Conservation (phyloP, 2,888 invertebrate species). For the Lymantria monacha region DNA sequence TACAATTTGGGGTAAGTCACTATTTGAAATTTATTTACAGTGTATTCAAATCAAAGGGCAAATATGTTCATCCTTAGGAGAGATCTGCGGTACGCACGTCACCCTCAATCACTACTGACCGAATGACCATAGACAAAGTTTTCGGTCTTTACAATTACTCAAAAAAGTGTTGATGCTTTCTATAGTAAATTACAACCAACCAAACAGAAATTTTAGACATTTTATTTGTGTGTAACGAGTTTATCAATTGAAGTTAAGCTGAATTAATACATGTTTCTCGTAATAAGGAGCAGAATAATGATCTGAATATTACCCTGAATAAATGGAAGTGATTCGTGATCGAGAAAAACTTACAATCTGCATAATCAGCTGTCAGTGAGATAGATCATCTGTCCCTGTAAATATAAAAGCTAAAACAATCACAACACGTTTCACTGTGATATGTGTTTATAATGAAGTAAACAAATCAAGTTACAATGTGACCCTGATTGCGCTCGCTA, state of each 20-base stretch:
- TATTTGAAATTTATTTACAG: no score
- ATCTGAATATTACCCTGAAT: conserved; percentile 60
- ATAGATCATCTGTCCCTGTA: conserved; percentile 82
- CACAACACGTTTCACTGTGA: conserved; percentile 67
- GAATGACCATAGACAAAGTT: conserved; percentile 65
- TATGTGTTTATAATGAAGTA: conserved; percentile 66
- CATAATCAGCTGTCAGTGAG: conserved; percentile 83
- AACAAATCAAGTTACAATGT: conserved; percentile 65
- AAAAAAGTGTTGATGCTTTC: conserved; percentile 83
- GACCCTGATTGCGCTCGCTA: conserved; percentile 53
- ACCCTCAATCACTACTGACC: conserved; percentile 49
- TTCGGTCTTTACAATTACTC: conserved; percentile 72
- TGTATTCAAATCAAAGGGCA: no score
- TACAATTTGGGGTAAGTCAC: no score
- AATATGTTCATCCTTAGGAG: no score
- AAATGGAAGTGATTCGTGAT: conserved; percentile 76
- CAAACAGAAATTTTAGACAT: conserved; percentile 76
- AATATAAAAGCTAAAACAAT: conserved; percentile 80
- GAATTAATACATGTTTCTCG: conserved; percentile 53
- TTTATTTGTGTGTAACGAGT: conserved; percentile 68
- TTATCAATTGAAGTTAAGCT: conserved; percentile 67
- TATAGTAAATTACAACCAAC: conserved; percentile 80
- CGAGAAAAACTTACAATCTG: conserved; percentile 81
- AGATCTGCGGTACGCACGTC: conserved; percentile 20
- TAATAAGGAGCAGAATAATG: conserved; percentile 49